These are phyloP conservation scores for Choristoneura fumiferana DNA, from an alignment of 1,140 invertebrate genomes.

Conservation along the genomic window DNA sequence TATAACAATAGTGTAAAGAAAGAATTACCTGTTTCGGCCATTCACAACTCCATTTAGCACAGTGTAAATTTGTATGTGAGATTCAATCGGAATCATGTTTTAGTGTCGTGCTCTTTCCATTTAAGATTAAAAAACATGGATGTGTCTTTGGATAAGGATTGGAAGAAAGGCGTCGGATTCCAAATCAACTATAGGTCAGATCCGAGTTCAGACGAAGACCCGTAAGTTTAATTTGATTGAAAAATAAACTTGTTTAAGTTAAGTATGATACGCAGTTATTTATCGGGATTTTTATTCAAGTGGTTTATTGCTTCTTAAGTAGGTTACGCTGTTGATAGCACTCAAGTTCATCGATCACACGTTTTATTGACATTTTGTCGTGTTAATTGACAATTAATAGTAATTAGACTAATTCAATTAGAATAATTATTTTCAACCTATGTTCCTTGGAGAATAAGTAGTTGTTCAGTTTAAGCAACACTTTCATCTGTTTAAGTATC, in stretches of 20 bases:
- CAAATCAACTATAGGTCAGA: conserved; percentile 60
- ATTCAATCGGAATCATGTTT: neutral
- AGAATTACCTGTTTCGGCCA: neutral
- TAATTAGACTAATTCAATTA: too few species aligned
- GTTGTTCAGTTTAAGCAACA: too few species aligned
- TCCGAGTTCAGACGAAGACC: conserved; percentile 59
- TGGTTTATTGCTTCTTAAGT: neutral
- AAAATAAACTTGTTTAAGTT: neutral
- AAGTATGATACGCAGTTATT: conserved; percentile 20
- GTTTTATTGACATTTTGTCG: too few species aligned
- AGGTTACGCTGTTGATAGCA: too few species aligned
- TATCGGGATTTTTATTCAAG: conserved; percentile 11
- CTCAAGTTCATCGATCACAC: too few species aligned
- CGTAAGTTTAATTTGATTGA: conserved; percentile 46
- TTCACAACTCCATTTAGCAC: neutral
- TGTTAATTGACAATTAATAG: too few species aligned
- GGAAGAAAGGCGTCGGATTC: conserved; percentile 61
- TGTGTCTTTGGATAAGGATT: conserved; percentile 43
- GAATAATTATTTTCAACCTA: too few species aligned
- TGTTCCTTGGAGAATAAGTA: too few species aligned
- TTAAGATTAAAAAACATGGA: conserved; percentile 20
- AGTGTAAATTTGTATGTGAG: neutral
- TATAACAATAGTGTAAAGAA: neutral
- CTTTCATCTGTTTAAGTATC: too few species aligned
- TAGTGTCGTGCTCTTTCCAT: neutral